Conservation (phyloP, 1,140 invertebrate species). For the Pteromalus puparum region DNA sequence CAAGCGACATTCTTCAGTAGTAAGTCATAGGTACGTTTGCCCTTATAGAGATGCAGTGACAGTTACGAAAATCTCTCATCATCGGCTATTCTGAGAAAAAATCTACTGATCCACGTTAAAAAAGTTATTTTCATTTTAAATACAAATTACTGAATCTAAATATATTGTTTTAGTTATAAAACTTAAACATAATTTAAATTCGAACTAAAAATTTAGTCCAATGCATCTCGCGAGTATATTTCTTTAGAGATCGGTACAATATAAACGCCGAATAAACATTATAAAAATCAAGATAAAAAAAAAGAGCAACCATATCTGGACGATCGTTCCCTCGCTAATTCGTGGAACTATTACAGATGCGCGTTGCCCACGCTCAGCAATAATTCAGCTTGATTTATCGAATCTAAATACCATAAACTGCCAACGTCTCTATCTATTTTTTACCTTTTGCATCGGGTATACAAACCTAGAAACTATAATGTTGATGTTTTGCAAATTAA, state of each 20-base stretch:
- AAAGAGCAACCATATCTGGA: not conserved
- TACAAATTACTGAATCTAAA: not conserved
- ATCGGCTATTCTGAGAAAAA: too few species aligned
- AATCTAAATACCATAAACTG: not conserved
- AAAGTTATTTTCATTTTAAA: too few species aligned
- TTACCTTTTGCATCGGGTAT: not conserved
- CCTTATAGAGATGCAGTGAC: not conserved
- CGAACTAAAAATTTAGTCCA: not conserved
- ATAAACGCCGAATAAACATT: not conserved
- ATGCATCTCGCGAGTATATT: not conserved
- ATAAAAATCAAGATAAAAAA: not conserved
- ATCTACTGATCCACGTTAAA: too few species aligned
- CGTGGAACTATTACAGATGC: not conserved
- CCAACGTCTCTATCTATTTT: not conserved
- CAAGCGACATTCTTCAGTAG: not conserved
- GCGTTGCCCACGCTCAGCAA: not conserved
- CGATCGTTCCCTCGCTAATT: not conserved
- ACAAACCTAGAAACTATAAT: too few species aligned
- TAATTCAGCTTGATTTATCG: slow-evolving; percentile 4
- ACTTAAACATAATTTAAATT: not conserved
- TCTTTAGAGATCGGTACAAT: not conserved
- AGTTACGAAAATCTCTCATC: not conserved
- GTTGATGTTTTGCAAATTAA: too few species aligned
- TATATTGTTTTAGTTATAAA: not conserved
- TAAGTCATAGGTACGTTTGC: not conserved